Conservation (phyloP, 2,888 invertebrate genomes). For the Lycophotia porphyrea region DNA sequence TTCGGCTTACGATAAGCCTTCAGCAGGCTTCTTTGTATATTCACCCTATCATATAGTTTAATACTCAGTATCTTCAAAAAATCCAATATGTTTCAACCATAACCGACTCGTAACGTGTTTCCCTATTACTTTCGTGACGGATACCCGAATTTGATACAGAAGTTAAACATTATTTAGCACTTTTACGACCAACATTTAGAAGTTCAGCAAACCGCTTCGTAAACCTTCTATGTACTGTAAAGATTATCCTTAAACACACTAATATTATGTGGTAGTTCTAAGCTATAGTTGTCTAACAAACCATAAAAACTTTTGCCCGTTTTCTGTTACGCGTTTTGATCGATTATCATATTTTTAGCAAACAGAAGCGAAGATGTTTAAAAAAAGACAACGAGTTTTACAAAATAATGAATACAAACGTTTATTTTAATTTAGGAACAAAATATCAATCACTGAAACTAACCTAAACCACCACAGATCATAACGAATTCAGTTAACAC, state of each 20-base stretch:
- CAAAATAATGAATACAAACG: no score
- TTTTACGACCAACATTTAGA: constrained; percentile 47
- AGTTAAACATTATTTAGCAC: constrained; percentile 53
- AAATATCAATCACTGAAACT: no score
- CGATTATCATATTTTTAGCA: neutral
- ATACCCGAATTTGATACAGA: constrained; percentile 43
- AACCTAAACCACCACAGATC: no score
- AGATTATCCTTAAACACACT: constrained; percentile 47
- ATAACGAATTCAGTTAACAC: no score
- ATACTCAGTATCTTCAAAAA: constrained; percentile 23
- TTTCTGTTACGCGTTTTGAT: neutral
- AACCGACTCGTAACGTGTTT: constrained; percentile 16
- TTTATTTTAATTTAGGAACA: no score
- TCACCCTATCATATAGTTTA: constrained; percentile 9
- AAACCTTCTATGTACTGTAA: constrained; percentile 20
- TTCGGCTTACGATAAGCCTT: neutral
- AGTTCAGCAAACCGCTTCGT: constrained; percentile 37
- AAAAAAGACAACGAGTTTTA: no score
- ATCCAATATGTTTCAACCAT: constrained; percentile 41
- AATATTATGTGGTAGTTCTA: constrained; percentile 28
- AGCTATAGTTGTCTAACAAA: constrained; percentile 21
- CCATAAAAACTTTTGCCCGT: neutral
- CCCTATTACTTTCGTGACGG: constrained; percentile 21
- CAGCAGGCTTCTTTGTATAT: neutral
- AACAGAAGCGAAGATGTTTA: no score